Evolutionary conservation across 1,140 invertebrate species (phyloP), one percentile per base, ranked within the genome.

Genomic region (Drosophila littoralis): DNA sequence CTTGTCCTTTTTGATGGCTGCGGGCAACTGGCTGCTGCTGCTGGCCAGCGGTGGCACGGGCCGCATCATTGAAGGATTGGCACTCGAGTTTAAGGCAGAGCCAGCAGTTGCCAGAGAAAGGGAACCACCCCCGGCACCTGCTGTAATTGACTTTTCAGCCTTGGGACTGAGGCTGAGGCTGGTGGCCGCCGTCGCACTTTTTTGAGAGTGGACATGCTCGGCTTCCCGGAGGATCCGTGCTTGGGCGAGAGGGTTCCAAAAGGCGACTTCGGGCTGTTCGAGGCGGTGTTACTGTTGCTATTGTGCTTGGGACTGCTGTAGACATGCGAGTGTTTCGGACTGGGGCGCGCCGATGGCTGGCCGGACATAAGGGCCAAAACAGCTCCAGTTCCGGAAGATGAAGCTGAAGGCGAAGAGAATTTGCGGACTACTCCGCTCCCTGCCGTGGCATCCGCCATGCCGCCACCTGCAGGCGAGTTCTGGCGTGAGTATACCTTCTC

Each of bases 201-300:
- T n/a, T n/a, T 97, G n/a, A 97, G 91, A 1, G 96, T 95, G 0
- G 96, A 97, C 95, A 98, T 97, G 81, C 97, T 97, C 0, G 97
- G 97, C 89, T 98, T 98, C 0, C 97, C 96, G 1, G 96, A 95
- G 9, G 95, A 91, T 17, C 90, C 90, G 57, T 97, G 96, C 91
- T 97, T 97, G 9, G 96, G 96, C 5, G 96, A 96, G 22, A 95
- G 95, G 0, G 95, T 94, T 33, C 95, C 86, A 45, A 91, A 91
- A 2, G 90, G 90, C 7, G 95, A 93, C 94, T 96, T 54, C 93
- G 95, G 69, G 93, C 94, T 48, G 94, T 95, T 64, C 94, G 92
- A 74, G 94, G 92, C 90, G 1, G 90, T 91, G 65, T 93, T 93
- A 6, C 69, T 72, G 38, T 10, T 67, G 36, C 65, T 68, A 36